Evolutionary conservation across 2,888 invertebrate species (phyloP).

Genomic region (Yponomeuta sedellus): DNA sequence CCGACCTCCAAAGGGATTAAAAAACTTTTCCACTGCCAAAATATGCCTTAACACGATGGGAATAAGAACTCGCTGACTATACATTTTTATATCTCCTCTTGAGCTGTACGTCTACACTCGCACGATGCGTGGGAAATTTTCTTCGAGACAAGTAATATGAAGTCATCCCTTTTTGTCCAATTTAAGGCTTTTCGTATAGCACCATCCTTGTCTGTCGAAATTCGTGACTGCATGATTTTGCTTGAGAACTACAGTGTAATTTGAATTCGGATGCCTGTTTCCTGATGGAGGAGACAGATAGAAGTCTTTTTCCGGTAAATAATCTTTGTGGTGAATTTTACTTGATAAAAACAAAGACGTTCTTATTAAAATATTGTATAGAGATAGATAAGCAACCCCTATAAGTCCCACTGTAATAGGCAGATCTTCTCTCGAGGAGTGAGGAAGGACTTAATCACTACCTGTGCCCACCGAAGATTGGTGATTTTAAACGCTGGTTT

Average conservation of each 20-base stretch:
- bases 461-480: too few relatives aligned
- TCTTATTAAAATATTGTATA: too few relatives aligned
- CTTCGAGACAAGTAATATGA: conserved; percentile 9
- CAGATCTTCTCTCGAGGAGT: too few relatives aligned
- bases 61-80: neutral
- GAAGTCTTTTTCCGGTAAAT: too few relatives aligned
- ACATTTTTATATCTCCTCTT: neutral
- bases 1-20: neutral
- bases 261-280: conserved; percentile 35
- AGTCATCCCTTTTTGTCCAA: neutral
- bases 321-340: too few relatives aligned
- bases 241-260: conserved; percentile 38
- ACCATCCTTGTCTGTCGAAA: conserved; percentile 36
- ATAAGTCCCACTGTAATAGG: too few relatives aligned
- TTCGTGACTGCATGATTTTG: conserved; percentile 64
- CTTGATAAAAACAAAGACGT: too few relatives aligned
- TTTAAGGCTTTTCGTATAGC: conserved; percentile 20
- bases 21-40: neutral
- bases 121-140: conserved; percentile 13
- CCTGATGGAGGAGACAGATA: neutral
- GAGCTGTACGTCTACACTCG: neutral
- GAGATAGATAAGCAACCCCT: too few relatives aligned
- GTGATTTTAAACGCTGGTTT: too few relatives aligned
- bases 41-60: neutral
- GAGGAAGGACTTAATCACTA: too few relatives aligned